Percentiles rank a stretch among this genome's conserved stretches.
Evolutionary conservation across 2,888 invertebrate genomes (phyloP).

Genomic region (Metalampra italica): DNA sequence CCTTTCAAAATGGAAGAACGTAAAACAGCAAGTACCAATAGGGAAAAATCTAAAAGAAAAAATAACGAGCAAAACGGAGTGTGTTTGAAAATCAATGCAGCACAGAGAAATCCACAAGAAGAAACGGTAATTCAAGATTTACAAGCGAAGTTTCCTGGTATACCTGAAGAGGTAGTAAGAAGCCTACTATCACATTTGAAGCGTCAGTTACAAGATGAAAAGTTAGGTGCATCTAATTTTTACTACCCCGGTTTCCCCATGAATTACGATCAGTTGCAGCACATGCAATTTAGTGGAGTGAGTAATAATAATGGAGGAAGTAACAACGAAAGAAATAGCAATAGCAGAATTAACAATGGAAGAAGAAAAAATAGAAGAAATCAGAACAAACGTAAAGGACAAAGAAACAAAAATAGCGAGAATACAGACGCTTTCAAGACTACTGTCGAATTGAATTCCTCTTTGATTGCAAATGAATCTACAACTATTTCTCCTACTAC

Average conservation of each 20-base stretch:
- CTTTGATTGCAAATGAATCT: background rate
- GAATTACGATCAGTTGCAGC: conserved; percentile 24
- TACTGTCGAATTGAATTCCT: background rate
- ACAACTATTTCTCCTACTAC: background rate
- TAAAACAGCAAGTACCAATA: background rate
- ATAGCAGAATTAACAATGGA: conserved; percentile 14
- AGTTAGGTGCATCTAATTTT: conserved; percentile 6
- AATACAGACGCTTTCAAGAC: background rate
- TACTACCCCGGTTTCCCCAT: conserved; percentile 19
- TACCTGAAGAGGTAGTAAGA: conserved; percentile 24
- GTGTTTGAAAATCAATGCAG: background rate
- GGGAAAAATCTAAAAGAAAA: conserved; percentile 7
- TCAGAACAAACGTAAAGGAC: background rate
- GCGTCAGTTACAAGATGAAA: conserved; percentile 14
- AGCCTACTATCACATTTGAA: conserved; percentile 22
- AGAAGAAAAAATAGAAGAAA: conserved; percentile 13
- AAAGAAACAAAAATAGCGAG: background rate
- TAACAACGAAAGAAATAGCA: conserved; percentile 12
- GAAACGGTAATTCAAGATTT: conserved; percentile 20
- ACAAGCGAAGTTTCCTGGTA: conserved; percentile 23
- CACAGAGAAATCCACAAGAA: conserved; percentile 10
- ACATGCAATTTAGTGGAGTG: conserved; percentile 10
- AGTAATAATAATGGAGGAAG: conserved; percentile 10
- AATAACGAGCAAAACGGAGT: background rate
- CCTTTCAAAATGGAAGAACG: background rate